Percentiles rank a stretch among this genome's conserved stretches.
phyloP scores from a whole-genome alignment of 2,888 invertebrate genomes.

The Eilema sororculum region DNA sequence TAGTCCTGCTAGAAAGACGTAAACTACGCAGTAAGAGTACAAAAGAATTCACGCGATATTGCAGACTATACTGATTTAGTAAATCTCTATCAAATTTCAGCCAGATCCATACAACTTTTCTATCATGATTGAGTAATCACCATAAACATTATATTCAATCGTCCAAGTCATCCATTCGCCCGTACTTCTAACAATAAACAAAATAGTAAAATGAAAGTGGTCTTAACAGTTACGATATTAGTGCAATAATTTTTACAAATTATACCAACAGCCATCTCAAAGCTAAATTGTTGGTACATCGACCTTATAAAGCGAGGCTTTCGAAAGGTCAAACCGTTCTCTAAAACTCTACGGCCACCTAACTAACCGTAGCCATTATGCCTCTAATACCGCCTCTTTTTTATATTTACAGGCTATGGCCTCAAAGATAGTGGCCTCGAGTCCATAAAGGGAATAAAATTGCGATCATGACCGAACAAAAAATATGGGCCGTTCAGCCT shows the following conservation, averaged over 20 bases:
- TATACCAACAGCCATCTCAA: constrained; percentile 35
- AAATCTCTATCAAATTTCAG: no score
- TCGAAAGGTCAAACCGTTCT: constrained; percentile 52
- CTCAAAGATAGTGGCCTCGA: constrained; percentile 22
- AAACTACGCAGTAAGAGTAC: no score
- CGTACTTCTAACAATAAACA: no score
- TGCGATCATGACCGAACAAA: constrained; percentile 21
- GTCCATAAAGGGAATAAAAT: constrained; percentile 26
- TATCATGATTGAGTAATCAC: no score
- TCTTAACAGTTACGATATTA: constrained; percentile 19
- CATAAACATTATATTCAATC: no score
- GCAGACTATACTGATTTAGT: no score
- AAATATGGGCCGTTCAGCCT: background rate
- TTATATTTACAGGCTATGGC: constrained; percentile 36
- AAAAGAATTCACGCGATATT: no score
- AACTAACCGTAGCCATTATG: constrained; percentile 54
- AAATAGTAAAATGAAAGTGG: background rate
- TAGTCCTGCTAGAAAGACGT: no score
- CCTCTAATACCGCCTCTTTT: constrained; percentile 49
- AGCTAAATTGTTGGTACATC: constrained; percentile 45
- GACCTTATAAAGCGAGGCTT: constrained; percentile 48
- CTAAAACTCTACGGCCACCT: constrained; percentile 59
- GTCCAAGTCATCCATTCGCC: no score
- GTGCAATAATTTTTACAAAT: constrained; percentile 18
- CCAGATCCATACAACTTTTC: no score